Conservation (phyloP, 2,113 vertebrate genomes). For the Alethe diademata region DNA sequence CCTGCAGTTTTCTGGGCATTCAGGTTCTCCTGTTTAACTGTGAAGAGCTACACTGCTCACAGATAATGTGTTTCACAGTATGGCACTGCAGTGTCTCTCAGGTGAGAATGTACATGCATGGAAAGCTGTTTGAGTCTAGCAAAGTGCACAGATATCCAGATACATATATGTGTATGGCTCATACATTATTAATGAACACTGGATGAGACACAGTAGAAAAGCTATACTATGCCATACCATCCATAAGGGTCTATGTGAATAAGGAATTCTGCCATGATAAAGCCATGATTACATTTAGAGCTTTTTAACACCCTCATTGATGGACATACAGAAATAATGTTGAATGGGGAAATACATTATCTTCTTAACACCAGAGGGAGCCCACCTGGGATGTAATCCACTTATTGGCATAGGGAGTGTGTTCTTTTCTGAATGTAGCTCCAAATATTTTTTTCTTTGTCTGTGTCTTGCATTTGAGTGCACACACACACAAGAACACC, state of each 20-base stretch:
- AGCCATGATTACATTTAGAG: neutral
- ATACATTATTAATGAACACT: neutral
- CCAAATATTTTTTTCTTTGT: neutral
- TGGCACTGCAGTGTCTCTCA: neutral
- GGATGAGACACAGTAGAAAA: neutral
- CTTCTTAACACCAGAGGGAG: slow-evolving; percentile 60
- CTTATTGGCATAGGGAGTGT: neutral
- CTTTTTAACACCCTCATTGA: neutral
- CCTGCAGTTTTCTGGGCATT: neutral
- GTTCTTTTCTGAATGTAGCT: neutral
- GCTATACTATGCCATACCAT: neutral
- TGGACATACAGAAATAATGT: neutral
- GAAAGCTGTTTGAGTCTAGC: neutral
- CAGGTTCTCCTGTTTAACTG: neutral
- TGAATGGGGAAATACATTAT: neutral
- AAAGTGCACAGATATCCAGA: neutral
- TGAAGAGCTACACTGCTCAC: neutral
- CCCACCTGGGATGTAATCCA: neutral
- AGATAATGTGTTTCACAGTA: neutral
- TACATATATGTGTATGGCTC: too few relatives aligned
- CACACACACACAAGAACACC: too few relatives aligned
- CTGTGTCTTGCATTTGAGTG: neutral
- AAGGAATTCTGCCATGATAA: neutral
- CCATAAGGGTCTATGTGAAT: neutral
- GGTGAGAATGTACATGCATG: neutral